phyloP scores from a whole-genome alignment of 2,797 vertebrate species.

The Arvicola amphibius region DNA sequence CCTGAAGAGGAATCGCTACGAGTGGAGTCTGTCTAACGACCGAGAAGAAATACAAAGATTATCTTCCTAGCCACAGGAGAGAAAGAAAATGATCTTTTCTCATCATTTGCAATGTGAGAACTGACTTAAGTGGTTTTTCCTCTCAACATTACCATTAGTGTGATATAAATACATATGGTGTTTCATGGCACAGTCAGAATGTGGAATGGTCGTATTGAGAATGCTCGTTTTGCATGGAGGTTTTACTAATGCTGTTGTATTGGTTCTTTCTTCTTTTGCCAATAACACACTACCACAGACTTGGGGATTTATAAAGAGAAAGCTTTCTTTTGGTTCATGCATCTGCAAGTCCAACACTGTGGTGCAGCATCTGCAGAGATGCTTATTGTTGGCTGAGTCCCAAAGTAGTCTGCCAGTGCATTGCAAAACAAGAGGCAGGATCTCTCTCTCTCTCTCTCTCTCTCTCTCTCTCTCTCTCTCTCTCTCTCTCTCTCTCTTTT shows the following conservation, averaged over 20 bases:
- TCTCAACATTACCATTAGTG: constrained; percentile 66
- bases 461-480: no score
- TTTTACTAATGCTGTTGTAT: background rate
- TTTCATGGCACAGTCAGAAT: constrained; percentile 48
- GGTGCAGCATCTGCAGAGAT: background rate
- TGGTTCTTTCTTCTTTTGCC: background rate
- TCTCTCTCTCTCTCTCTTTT: no score
- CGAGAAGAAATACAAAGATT: constrained; percentile 19
- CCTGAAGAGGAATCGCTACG: background rate
- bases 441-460: no score
- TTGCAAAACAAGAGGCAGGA: background rate
- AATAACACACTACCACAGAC: background rate
- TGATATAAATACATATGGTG: constrained; percentile 78
- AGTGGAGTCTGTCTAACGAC: background rate
- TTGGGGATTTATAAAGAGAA: background rate
- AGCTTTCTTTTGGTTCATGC: background rate
- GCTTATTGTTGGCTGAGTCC: background rate
- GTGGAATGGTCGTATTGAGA: background rate
- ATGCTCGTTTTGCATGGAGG: background rate
- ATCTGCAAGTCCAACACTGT: background rate
- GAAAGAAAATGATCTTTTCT: constrained; percentile 60
- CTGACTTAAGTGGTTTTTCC: constrained; percentile 67
- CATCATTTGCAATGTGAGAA: constrained; percentile 72
- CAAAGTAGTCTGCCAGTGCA: no score
- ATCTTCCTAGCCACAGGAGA: constrained; percentile 3